These are phyloP conservation scores for Onthophagus taurus DNA, from an alignment of 1,140 invertebrate genomes.

Conservation along the genomic window DNA sequence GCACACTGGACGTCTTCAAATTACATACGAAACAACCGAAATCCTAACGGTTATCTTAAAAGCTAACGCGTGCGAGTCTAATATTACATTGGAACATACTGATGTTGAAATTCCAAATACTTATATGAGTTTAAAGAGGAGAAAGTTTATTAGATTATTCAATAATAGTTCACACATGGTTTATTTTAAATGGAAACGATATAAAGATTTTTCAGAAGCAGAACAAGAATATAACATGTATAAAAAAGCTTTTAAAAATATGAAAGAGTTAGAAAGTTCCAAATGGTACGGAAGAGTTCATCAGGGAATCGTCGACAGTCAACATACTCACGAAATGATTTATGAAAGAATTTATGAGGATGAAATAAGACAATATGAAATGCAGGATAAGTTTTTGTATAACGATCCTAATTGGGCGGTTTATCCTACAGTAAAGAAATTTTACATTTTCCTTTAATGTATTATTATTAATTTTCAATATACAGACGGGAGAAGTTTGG, in stretches of 20 bases:
- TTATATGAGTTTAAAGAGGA: constrained; percentile 36
- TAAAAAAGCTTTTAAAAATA: constrained; percentile 14
- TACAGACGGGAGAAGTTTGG: constrained; percentile 30
- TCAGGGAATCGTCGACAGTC: constrained; percentile 16
- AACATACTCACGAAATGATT: constrained; percentile 15
- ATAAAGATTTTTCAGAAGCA: constrained; percentile 11
- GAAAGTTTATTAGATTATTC: constrained; percentile 32
- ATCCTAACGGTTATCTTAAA: constrained; percentile 28
- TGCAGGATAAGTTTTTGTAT: constrained; percentile 12
- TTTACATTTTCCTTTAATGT: background rate
- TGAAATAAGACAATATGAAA: constrained; percentile 17
- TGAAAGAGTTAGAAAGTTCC: constrained; percentile 17
- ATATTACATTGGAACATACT: constrained; percentile 29
- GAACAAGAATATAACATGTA: constrained; percentile 2
- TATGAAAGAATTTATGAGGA: constrained; percentile 19
- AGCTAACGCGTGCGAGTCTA: constrained; percentile 28
- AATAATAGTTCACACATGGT: constrained; percentile 39
- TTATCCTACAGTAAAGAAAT: constrained; percentile 2
- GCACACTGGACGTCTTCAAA: constrained; percentile 27
- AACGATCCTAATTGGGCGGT: constrained; percentile 12
- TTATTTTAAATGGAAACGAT: constrained; percentile 27
- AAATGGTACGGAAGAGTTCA: constrained; percentile 12
- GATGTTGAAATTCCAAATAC: constrained; percentile 37
- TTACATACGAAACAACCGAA: constrained; percentile 39
- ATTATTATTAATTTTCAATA: constrained; percentile 8